phyloP scores from a whole-genome alignment of 2,113 vertebrate genomes.

The Cyprinodon brontotheroides region DNA sequence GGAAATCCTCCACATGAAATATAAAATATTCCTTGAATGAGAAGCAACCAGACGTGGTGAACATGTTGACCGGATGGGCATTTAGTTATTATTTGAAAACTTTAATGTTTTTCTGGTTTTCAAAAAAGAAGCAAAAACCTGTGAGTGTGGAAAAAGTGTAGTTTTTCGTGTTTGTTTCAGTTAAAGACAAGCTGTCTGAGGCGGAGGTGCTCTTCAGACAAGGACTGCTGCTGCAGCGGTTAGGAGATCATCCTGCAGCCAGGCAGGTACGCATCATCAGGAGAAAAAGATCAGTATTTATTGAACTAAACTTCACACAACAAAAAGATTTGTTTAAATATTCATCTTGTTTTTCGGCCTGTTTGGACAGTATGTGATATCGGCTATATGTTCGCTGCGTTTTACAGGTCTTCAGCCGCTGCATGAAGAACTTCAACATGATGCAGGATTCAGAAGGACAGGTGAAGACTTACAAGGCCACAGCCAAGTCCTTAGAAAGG shows the following conservation, averaged over 20 bases:
- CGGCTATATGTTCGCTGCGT: not conserved
- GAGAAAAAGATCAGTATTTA: no score
- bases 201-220: slow-evolving; percentile 32
- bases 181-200: slow-evolving; percentile 38
- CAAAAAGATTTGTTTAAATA: no score
- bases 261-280: slow-evolving; percentile 31
- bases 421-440: slow-evolving; percentile 45
- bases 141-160: accelerated
- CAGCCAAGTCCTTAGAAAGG: slow-evolving; percentile 66
- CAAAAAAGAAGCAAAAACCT: no score
- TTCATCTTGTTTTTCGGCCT: no score
- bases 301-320: no score
- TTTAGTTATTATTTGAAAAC: no score
- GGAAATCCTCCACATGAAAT: no score
- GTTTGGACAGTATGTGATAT: no score
- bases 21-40: no score
- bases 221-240: slow-evolving; percentile 48
- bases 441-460: slow-evolving; percentile 50
- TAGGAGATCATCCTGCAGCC: slow-evolving; percentile 39
- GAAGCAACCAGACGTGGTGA: no score
- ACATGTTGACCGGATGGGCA: no score
- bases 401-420: slow-evolving; percentile 64
- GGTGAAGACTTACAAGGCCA: slow-evolving; percentile 60
- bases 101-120: no score
- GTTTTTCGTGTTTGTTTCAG: slow-evolving; percentile 22